Conservation (phyloP, 2,888 invertebrate genomes). For the Diachrysia chrysitis region DNA sequence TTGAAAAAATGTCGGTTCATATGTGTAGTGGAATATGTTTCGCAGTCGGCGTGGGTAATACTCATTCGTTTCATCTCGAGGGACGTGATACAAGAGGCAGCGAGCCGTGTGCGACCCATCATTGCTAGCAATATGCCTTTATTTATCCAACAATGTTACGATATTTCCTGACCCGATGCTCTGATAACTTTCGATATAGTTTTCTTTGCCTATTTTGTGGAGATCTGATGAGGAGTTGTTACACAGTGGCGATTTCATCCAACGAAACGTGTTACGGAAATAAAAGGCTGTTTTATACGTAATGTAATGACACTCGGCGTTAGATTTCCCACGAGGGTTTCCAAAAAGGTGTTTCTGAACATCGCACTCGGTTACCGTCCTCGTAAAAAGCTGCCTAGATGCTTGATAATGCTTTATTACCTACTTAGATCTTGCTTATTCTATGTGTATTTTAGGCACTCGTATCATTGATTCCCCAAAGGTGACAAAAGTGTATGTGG, state of each 20-base stretch:
- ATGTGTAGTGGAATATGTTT: conserved; percentile 64
- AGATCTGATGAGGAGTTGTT: conserved; percentile 63
- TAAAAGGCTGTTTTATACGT: conserved; percentile 63
- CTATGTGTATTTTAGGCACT: conserved; percentile 8
- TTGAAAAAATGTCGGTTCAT: conserved; percentile 56
- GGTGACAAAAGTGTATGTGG: conserved; percentile 1
- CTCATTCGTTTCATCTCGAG: conserved; percentile 77
- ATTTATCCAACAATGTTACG: conserved; percentile 79
- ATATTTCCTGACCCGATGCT: conserved; percentile 74
- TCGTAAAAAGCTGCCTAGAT: conserved; percentile 38
- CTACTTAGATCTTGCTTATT: conserved; percentile 28
- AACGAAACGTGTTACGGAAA: conserved; percentile 66
- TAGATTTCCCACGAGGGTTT: conserved; percentile 58
- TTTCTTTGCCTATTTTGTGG: conserved; percentile 64
- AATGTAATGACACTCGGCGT: conserved; percentile 61
- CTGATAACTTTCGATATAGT: conserved; percentile 73
- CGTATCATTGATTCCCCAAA: not conserved
- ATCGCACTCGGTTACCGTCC: conserved; percentile 44
- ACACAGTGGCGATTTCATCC: conserved; percentile 64
- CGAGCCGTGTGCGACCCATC: conserved; percentile 69
- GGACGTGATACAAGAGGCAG: conserved; percentile 74
- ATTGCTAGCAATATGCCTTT: conserved; percentile 78
- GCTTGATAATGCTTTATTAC: conserved; percentile 50
- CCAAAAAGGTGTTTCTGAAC: conserved; percentile 50
- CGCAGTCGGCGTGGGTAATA: conserved; percentile 73